Base-by-base conservation (phyloP, 2,888 invertebrate genomes). In the Melinopterus prodromus region DNA sequence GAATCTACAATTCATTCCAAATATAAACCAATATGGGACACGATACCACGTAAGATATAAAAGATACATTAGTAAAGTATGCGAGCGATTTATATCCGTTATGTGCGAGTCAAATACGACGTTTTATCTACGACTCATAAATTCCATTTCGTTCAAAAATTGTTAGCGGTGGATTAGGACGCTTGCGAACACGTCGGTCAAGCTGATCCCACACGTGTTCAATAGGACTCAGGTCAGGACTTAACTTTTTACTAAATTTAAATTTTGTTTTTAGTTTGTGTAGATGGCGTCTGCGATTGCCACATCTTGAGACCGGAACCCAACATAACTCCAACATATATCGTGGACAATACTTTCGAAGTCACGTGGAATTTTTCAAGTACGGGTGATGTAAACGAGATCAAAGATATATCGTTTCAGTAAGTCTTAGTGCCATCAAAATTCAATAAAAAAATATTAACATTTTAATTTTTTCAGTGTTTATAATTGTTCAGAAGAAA, bases 281-380 rank as follows among this genome's bases (percentile, higher is more conserved):
- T 78, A 70, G 78, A 75, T 53, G 15, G 70, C 15, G 69, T 69
- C 14, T 78, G 78, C 75, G 75, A 78, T 75, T 78, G 78, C 15
- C 53, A 78, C 37, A 74, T 78, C 3, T 78, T 78, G 69, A 35
- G 37, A 16, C 75, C 75, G 16, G 36, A 75, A 16, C 75, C 78
- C 6, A 15, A 16, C 12, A 75, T 12, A 15, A 35, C 35, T 1
- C 78, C 75, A 35, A 12, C 26, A 26, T 37, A 53, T 53, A 9
- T 53, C 7, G 53, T 53, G 2, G 53, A 53, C 53, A 53, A 53
- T 12, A 53, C 53, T 3, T 53, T 53, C 53, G 53, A 53, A 4
- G 53, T 53, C 5, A 53, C 53, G 1, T 53, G 53, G 53, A 53
- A 53, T 12, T 53, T 53, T 53, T 53, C 53, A 53, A 53, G 53